Conservation (phyloP, 2,888 invertebrate species). For the Bellardia pandia region DNA sequence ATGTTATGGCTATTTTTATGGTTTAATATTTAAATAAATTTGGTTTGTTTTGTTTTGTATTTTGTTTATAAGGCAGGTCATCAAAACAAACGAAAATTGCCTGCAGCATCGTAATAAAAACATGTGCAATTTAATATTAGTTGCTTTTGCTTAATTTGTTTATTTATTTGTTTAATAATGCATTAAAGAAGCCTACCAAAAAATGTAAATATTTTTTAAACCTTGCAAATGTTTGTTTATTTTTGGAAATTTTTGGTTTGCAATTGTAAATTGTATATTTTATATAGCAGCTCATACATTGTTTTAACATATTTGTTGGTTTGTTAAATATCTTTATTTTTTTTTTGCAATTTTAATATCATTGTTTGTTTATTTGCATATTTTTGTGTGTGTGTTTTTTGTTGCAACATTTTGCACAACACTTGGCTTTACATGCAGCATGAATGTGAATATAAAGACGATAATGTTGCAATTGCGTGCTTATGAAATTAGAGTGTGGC, state of each 20-base stretch:
- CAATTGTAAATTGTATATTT: neutral
- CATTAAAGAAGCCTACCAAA: conserved; percentile 9
- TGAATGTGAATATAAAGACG: conserved; percentile 16
- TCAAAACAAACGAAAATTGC: conserved; percentile 44
- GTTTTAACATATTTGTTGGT: neutral
- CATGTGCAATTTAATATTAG: conserved; percentile 42
- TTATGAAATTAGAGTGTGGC: conserved; percentile 52
- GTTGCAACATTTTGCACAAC: conserved; percentile 4
- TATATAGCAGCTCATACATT: neutral
- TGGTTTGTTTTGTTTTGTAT: neutral
- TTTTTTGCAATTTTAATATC: neutral
- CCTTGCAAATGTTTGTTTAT: neutral
- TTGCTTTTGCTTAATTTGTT: conserved; percentile 28
- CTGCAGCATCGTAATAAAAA: neutral
- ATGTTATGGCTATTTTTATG: conserved; percentile 52
- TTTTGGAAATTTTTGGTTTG: neutral
- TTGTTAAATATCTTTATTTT: neutral
- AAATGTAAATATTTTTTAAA: conserved; percentile 34
- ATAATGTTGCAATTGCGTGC: conserved; percentile 73
- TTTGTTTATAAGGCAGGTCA: conserved; percentile 31
- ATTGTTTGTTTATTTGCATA: neutral
- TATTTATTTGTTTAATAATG: conserved; percentile 49
- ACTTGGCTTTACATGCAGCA: conserved; percentile 32
- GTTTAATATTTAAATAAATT: conserved; percentile 41
- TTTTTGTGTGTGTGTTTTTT: neutral